Conservation (phyloP, 2,888 invertebrate genomes). For the Plemyria rubiginata region DNA sequence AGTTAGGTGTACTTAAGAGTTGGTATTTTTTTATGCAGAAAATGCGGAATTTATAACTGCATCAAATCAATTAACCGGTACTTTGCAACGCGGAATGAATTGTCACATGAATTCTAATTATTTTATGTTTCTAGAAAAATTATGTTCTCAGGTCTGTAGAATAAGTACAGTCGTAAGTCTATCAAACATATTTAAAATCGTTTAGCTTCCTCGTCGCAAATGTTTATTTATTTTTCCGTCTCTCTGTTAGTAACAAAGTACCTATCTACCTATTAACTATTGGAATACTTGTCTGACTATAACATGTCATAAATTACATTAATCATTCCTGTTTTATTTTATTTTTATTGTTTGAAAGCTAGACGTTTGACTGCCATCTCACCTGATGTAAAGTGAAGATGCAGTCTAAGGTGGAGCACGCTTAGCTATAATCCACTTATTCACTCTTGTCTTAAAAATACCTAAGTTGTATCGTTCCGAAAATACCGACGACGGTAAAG, state of each 20-base stretch:
- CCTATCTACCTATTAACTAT: too few relatives aligned
- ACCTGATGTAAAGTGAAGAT: too few relatives aligned
- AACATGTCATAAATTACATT: neutral
- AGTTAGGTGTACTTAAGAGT: neutral
- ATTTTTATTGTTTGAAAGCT: too few relatives aligned
- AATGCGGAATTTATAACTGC: slow-evolving; percentile 36
- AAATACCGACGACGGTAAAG: too few relatives aligned
- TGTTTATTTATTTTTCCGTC: slow-evolving; percentile 48
- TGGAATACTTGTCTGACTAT: too few relatives aligned
- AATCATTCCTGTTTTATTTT: slow-evolving; percentile 2
- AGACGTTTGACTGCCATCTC: too few relatives aligned
- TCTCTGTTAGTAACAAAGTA: slow-evolving; percentile 38
- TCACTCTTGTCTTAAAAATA: too few relatives aligned
- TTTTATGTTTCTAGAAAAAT: slow-evolving; percentile 27
- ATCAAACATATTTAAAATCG: slow-evolving; percentile 43
- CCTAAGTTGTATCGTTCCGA: too few relatives aligned
- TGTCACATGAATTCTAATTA: slow-evolving; percentile 44
- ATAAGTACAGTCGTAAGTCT: slow-evolving; percentile 14
- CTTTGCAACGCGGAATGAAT: slow-evolving; percentile 49
- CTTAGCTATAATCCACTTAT: too few relatives aligned
- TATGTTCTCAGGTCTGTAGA: slow-evolving; percentile 14
- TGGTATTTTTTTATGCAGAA: slow-evolving; percentile 7
- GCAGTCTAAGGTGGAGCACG: too few relatives aligned
- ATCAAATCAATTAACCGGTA: slow-evolving; percentile 36
- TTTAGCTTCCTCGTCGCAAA: slow-evolving; percentile 49